A percentile compares a stretch with the other conserved stretches of the same genome.
These are phyloP conservation scores for Calycopis cecrops DNA, from an alignment of 1,140 invertebrate genomes.

Conservation along the genomic window DNA sequence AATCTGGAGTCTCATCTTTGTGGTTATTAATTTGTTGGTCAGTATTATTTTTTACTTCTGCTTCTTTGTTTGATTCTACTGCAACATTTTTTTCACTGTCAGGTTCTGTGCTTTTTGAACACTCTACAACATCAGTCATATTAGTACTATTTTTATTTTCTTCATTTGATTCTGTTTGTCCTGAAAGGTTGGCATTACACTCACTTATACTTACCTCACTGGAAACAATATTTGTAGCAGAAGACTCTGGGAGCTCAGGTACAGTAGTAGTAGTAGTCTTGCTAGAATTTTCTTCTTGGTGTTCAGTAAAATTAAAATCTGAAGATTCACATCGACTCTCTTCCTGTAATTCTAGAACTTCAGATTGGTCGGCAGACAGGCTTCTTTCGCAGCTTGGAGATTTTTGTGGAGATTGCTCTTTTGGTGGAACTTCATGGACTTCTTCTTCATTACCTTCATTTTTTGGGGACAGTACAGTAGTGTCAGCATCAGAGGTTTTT, in stretches of 20 bases:
- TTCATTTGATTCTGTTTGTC: constrained; percentile 36
- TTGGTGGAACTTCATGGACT: constrained; percentile 10
- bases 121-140: constrained; percentile 66
- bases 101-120: constrained; percentile 31
- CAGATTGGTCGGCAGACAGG: constrained; percentile 50
- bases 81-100: constrained; percentile 22
- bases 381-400: constrained; percentile 33
- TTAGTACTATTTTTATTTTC: constrained; percentile 47
- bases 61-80: constrained; percentile 19
- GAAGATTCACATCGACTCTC: constrained; percentile 53
- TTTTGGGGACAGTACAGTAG: constrained; percentile 52
- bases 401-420: too few relatives aligned
- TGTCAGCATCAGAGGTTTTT: constrained; percentile 51
- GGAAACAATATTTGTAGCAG: constrained; percentile 19
- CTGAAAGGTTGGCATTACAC: constrained; percentile 47
- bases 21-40: constrained; percentile 24
- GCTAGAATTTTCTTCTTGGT: constrained; percentile 22
- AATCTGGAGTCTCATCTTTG: constrained; percentile 21
- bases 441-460: constrained; percentile 28
- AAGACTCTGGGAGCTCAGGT: constrained; percentile 17
- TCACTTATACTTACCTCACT: constrained; percentile 62
- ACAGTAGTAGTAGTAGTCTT: not conserved
- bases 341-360: constrained; percentile 60
- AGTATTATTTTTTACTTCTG: constrained; percentile 25
- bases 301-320: constrained; percentile 39